Evolutionary conservation across 2,888 invertebrate genomes (phyloP), one percentile per base, ranked within the genome.

Genomic region (Tenodera sinensis): DNA sequence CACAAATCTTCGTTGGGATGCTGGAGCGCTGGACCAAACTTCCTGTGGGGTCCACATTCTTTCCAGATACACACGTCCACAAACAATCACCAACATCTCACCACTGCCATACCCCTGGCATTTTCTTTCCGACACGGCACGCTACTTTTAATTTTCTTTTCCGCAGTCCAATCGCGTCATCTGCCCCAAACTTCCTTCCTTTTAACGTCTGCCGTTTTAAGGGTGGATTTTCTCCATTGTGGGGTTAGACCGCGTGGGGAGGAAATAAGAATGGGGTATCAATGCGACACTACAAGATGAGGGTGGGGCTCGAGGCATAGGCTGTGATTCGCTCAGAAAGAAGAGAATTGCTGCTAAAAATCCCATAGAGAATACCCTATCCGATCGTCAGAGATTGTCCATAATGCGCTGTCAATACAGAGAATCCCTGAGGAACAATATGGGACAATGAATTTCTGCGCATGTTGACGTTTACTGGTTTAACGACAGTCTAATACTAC

Each of bases 161-260:
- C 85, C 71, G 25, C 30, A 86, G 71, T 15, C 86, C 81, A 85
- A 47, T 85, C 85, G 54, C 47, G n/a, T 85, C 47, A 85, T 71
- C 86, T 81, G 81, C 86, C 86, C 86, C 28, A 86, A 81, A 71
- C 86, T 86, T 86, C 28, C 86, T 86, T 86, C 28, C 86, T 54
- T 86, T 42, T 81, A 86, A 54, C 20, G 47, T 28, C 54, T 42
- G 42, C 85, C 85, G n/a, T 85, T 85, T 85, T 54, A 85, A 85
- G 85, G 86, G 86, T 30, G 81, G 81, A 86, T 30, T 81, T 81
- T 81, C 54, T 81, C 81, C 30, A 86, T 86, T 86, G 86, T 86
- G 86, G 14, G 71, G 28, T 25, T 47, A 85, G n/a, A 28, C 47
- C 85, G 28, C n/a, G 14, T 86, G 27, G 86, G 86, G 86, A 71